A percentile compares a stretch with the other conserved stretches of the same genome.
These are phyloP conservation scores for Emydocephalus ijimae DNA, from an alignment of 2,113 vertebrate genomes.

Conservation along the genomic window DNA sequence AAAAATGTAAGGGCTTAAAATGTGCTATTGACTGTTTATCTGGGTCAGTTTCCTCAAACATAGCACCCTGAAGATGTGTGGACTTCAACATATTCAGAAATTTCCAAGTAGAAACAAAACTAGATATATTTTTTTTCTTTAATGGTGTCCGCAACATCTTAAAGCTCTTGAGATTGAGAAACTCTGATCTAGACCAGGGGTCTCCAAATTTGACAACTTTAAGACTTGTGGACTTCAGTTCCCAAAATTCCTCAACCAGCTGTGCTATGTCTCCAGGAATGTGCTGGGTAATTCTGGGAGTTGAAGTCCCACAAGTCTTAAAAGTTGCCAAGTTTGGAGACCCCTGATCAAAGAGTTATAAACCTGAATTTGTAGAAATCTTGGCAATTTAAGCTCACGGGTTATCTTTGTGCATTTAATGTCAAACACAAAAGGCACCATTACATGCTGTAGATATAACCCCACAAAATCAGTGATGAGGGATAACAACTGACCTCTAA, in stretches of 20 bases:
- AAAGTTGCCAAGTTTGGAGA: not conserved
- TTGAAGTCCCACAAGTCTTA: not conserved
- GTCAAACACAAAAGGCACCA: not conserved
- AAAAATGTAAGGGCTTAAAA: not conserved
- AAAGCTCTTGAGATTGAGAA: not conserved
- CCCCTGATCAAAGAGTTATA: not conserved
- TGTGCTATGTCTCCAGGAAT: not conserved
- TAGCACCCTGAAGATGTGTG: not conserved
- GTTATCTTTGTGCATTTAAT: not conserved
- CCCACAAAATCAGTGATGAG: not conserved
- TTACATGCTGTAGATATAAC: not conserved
- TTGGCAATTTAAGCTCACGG: not conserved
- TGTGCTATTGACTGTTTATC: not conserved
- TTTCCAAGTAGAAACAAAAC: not conserved
- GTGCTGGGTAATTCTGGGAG: not conserved
- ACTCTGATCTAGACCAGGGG: not conserved
- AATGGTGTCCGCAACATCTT: not conserved
- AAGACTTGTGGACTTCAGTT: not conserved
- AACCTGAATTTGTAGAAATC: not conserved
- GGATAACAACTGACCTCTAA: not conserved
- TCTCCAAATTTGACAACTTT: not conserved
- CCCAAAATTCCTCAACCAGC: not conserved
- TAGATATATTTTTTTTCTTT: not conserved
- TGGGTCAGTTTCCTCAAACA: not conserved
- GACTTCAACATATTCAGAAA: not conserved